Conservation (phyloP, 2,888 invertebrate species). For the Molorchus minor region DNA sequence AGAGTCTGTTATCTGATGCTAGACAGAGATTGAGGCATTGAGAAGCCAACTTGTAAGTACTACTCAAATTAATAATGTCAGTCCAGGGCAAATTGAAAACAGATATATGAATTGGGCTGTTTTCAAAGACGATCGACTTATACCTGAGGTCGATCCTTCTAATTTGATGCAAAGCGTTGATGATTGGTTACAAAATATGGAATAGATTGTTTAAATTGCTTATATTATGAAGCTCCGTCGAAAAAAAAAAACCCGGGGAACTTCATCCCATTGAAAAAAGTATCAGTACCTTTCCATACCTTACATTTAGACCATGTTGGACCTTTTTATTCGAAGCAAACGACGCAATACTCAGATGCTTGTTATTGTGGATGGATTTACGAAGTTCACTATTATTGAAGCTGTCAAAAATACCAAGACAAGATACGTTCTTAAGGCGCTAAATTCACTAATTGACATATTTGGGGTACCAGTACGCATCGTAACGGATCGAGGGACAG, state of each 20-base stretch:
- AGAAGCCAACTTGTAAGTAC: constrained; percentile 13
- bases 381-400: constrained; percentile 46
- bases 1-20: not conserved
- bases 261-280: not conserved
- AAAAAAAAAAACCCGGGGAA: not conserved
- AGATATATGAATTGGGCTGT: constrained; percentile 1
- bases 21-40: constrained; percentile 1
- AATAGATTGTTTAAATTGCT: not conserved
- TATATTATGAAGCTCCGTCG: not conserved
- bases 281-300: not conserved
- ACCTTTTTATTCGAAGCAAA: not conserved
- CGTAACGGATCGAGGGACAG: not conserved
- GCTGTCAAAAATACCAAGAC: constrained; percentile 9
- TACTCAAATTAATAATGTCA: not conserved
- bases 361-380: constrained; percentile 45
- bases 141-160: not conserved
- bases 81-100: not conserved
- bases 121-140: constrained; percentile 3
- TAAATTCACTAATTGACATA: not conserved
- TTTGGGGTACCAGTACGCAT: not conserved
- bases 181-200: not conserved
- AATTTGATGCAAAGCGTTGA: constrained; percentile 1
- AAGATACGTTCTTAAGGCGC: not conserved
- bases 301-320: not conserved
- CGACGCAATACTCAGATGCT: not conserved